phyloP scores from a whole-genome alignment of 2,888 invertebrate genomes.

The Mantis religiosa region DNA sequence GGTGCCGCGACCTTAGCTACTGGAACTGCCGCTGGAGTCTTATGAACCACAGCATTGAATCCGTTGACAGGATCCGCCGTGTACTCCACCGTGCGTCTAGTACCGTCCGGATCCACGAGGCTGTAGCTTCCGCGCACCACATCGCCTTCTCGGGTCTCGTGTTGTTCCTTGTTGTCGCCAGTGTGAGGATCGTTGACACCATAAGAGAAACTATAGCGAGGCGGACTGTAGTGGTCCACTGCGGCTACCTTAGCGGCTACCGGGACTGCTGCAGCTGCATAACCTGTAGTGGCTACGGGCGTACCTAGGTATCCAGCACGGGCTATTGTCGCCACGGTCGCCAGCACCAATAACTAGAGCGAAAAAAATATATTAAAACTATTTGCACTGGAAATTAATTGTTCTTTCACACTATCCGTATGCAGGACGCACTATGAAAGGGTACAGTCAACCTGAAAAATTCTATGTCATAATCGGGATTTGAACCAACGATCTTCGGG shows the following conservation, averaged over 20 bases:
- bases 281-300: neutral
- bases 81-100: constrained; percentile 51
- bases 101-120: constrained; percentile 51
- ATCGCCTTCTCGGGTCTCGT: constrained; percentile 51
- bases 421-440: too few relatives aligned
- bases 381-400: too few relatives aligned
- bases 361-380: neutral
- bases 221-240: constrained; percentile 29
- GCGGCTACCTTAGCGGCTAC: neutral
- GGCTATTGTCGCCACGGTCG: constrained; percentile 2
- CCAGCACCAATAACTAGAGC: constrained; percentile 11
- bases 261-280: constrained; percentile 7
- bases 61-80: constrained; percentile 50
- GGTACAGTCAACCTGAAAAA: too few relatives aligned
- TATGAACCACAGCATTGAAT: constrained; percentile 52
- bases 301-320: neutral
- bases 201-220: constrained; percentile 49
- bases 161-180: constrained; percentile 52
- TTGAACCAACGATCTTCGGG: too few relatives aligned
- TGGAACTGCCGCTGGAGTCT: constrained; percentile 37
- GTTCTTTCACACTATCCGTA: too few relatives aligned
- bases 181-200: constrained; percentile 49
- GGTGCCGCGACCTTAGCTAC: constrained; percentile 27
- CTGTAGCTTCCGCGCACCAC: constrained; percentile 51
- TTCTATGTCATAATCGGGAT: too few relatives aligned